Percentiles rank a stretch among this genome's conserved stretches.
phyloP scores from a whole-genome alignment of 2,113 vertebrate species.

The Glareola pratincola region DNA sequence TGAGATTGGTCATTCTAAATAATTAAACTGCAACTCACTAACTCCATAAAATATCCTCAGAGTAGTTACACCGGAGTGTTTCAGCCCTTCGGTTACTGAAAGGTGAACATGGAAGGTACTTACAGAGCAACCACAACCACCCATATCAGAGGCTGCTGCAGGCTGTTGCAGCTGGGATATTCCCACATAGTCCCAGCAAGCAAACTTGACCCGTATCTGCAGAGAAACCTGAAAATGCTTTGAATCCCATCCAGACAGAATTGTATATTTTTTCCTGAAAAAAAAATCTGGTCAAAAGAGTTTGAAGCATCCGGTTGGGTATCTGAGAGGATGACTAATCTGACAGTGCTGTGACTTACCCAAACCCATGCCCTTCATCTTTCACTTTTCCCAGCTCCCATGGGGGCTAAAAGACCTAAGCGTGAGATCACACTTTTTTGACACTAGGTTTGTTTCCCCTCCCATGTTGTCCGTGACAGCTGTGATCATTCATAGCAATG shows the following conservation, averaged over 20 bases:
- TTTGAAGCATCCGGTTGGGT: not conserved
- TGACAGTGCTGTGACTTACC: not conserved
- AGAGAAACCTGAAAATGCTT: not conserved
- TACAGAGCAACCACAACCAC: not conserved
- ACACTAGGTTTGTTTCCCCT: not conserved
- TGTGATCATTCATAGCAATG: not conserved
- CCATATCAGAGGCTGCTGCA: not conserved
- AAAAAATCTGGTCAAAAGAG: not conserved
- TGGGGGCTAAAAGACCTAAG: not conserved
- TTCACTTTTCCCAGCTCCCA: not conserved
- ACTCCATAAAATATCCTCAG: not conserved
- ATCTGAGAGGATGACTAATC: not conserved
- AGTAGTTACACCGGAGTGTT: not conserved
- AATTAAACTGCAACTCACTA: not conserved
- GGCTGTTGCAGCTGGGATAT: not conserved
- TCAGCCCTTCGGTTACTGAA: not conserved
- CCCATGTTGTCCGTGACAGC: not conserved
- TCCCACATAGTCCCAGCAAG: not conserved
- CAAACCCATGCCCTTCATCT: not conserved
- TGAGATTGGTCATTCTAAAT: not conserved
- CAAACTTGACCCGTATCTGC: not conserved
- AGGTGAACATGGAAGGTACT: not conserved
- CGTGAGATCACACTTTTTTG: not conserved
- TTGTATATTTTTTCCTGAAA: not conserved
- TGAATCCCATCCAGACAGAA: not conserved